Evolutionary conservation across 2,888 invertebrate species (phyloP), one percentile per base, ranked within the genome.

Genomic region (Eilema depressum): DNA sequence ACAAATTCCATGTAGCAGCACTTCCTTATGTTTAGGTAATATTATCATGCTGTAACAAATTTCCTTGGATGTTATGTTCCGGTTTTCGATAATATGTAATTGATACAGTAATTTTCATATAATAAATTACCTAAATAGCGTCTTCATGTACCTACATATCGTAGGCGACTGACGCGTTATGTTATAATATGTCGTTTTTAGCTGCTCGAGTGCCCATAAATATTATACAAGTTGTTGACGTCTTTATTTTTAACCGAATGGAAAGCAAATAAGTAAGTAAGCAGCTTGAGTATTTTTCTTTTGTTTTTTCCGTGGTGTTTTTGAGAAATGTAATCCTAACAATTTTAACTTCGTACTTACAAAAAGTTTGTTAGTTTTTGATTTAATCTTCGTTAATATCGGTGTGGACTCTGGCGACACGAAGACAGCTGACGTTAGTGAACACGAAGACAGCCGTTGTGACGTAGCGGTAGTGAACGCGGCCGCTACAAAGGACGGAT

Each of bases 21-120:
- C 37, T 73, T 69, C 73, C 69, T 68, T 26, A n/a, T 25, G 30
- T 71, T 70, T 70, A 74, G 65, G 70, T 66, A 74, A 74, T 57
- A 20, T 33, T 57, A 20, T 33, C 26, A 26, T 23, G 23, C 60
- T n/a, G 23, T 65, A 64, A 70, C 37, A 17, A 63, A 37, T 75
- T 76, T 68, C 66, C 26, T 70, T 37, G 63, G 59, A 71, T 56
- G 41, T 56, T 73, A 68, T 67, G 63, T 71, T 72, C 66, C 62
- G 71, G 66, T 74, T 73, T 53, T 68, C 57, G 53, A 70, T 64
- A 63, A n/a, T n/a, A n/a, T n/a, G n/a, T n/a, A n/a, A 20, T 30
- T 30, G 0, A 23, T 37, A 17, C 28, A 61, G n/a, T 33, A 59
- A 25, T 25, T 59, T 59, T 25, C 26, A 59, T 59, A 59, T 26